phyloP scores from a whole-genome alignment of 2,797 vertebrate species.

The Thunnus albacares region DNA sequence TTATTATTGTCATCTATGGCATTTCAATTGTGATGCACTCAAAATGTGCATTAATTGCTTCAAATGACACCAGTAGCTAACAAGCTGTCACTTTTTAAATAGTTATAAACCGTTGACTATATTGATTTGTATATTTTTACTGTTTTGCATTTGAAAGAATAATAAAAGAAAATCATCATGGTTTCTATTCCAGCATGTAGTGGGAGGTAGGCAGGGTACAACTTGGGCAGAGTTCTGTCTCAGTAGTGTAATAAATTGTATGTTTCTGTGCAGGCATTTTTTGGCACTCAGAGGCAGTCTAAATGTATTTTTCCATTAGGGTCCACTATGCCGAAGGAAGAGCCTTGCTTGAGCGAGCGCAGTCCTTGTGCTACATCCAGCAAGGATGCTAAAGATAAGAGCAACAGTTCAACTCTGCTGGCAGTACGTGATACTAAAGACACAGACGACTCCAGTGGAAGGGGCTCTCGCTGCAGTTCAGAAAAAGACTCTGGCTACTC shows the following conservation, averaged over 20 bases:
- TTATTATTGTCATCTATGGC: not conserved
- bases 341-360: constrained; percentile 48
- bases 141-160: not conserved
- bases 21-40: not conserved
- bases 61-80: not conserved
- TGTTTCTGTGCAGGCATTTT: not conserved
- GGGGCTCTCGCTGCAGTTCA: constrained; percentile 77
- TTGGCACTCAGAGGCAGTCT: not conserved
- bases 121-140: not conserved
- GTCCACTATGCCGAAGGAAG: constrained; percentile 78
- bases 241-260: not conserved
- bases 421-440: constrained; percentile 58
- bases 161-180: no score
- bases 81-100: not conserved
- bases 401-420: constrained; percentile 72
- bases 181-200: not conserved
- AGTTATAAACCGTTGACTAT: not conserved
- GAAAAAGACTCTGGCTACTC: constrained; percentile 88
- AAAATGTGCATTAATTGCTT: not conserved
- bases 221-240: not conserved
- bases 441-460: constrained; percentile 43
- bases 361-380: constrained; percentile 51
- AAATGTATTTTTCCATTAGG: constrained; percentile 48
- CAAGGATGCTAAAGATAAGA: constrained; percentile 82
- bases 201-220: not conserved